Percentiles rank a stretch among this genome's conserved stretches.
phyloP scores from a whole-genome alignment of 2,113 vertebrate genomes.

The Misgurnus anguillicaudatus region DNA sequence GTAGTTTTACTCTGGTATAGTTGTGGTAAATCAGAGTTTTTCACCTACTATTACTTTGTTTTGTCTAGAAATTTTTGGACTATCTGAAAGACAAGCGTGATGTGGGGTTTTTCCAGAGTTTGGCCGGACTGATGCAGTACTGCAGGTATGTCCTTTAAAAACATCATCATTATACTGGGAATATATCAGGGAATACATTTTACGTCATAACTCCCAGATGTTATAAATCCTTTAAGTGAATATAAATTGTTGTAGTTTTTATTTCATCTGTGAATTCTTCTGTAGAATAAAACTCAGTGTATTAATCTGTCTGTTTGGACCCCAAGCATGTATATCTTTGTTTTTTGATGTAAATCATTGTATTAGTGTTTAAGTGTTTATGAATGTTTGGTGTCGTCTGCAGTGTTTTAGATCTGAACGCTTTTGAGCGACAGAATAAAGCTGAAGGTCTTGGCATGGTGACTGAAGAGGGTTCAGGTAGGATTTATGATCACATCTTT shows the following conservation, averaged over 20 bases:
- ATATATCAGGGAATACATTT: too few relatives aligned
- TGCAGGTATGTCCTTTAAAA: constrained; percentile 82
- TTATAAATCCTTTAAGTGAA: too few relatives aligned
- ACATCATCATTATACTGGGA: neutral
- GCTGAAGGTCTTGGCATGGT: constrained; percentile 97
- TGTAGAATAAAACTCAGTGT: too few relatives aligned
- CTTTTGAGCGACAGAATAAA: constrained; percentile 96
- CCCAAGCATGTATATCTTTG: too few relatives aligned
- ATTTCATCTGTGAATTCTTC: too few relatives aligned
- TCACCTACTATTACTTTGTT: constrained; percentile 26
- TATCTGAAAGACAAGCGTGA: constrained; percentile 97
- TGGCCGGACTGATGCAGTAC: constrained; percentile 95
- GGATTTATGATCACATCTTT: neutral
- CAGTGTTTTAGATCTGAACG: constrained; percentile 90
- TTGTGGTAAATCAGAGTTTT: too few relatives aligned
- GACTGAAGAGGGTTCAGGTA: constrained; percentile 97
- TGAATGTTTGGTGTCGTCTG: constrained; percentile 34
- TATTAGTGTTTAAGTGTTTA: neutral
- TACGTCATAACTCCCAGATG: too few relatives aligned
- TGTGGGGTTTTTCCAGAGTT: constrained; percentile 94
- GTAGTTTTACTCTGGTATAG: too few relatives aligned
- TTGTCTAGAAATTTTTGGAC: constrained; percentile 92
- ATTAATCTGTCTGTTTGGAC: too few relatives aligned
- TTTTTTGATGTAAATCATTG: too few relatives aligned
- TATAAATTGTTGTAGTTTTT: too few relatives aligned